Evolutionary conservation across 2,797 vertebrate genomes (phyloP).

Genomic region (Pseudotriccus pelzelni): DNA sequence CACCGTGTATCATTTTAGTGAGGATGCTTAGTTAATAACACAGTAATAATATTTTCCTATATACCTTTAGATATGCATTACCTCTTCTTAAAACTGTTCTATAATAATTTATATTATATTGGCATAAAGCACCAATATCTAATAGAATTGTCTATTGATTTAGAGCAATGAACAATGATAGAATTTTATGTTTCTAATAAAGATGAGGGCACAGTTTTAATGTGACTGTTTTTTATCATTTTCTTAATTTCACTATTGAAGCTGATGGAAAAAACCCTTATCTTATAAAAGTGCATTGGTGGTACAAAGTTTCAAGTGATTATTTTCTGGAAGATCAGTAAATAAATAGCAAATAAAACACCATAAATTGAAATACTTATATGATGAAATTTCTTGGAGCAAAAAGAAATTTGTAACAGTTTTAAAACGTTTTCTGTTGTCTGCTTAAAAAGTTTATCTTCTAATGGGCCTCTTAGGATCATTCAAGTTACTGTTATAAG

Average conservation of each 20-base stretch:
- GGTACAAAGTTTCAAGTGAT: neutral
- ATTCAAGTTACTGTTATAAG: neutral
- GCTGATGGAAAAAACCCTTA: accelerated
- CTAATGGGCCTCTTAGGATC: neutral
- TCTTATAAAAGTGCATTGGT: neutral
- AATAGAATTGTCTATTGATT: neutral
- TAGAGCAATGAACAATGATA: neutral
- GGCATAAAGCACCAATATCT: neutral
- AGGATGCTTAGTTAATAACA: neutral
- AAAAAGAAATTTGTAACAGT: neutral
- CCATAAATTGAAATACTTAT: neutral
- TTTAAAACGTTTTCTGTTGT: neutral
- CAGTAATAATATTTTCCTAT: neutral
- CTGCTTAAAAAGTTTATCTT: neutral
- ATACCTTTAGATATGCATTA: neutral
- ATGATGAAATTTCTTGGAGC: neutral
- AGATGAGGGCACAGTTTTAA: neutral
- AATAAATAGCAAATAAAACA: neutral
- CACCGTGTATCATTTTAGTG: neutral
- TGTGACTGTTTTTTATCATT: neutral
- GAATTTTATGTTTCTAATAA: neutral
- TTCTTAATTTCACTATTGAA: neutral
- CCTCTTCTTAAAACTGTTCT: neutral
- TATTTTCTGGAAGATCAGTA: neutral
- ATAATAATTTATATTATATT: neutral